Percentiles rank a stretch among this genome's conserved stretches.
phyloP scores from a whole-genome alignment of 2,888 invertebrate genomes.

The Torymus texanus region DNA sequence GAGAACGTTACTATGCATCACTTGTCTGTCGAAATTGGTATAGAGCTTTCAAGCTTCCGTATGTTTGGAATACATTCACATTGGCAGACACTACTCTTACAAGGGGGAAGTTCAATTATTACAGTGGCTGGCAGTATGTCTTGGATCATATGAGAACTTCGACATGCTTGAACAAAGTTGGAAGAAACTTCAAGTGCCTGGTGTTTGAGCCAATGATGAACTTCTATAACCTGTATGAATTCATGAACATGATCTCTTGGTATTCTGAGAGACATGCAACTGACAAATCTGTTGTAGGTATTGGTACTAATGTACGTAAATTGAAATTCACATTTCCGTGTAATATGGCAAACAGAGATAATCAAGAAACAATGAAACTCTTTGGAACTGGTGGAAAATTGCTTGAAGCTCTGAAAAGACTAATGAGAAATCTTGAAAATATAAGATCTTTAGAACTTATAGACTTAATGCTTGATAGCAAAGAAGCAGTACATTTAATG shows the following conservation, averaged over 20 bases:
- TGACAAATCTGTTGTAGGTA: conserved; percentile 72
- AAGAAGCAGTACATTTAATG: conserved; percentile 83
- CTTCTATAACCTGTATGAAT: conserved; percentile 89
- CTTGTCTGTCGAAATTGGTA: conserved; percentile 83
- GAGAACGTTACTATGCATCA: conserved; percentile 85
- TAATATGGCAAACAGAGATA: conserved; percentile 81
- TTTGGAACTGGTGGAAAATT: conserved; percentile 88
- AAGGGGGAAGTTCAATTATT: conserved; percentile 85
- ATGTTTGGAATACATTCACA: conserved; percentile 85
- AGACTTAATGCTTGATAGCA: conserved; percentile 84
- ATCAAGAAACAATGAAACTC: conserved; percentile 80
- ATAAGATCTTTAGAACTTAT: conserved; percentile 82
- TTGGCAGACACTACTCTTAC: conserved; percentile 85
- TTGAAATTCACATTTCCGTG: conserved; percentile 86
- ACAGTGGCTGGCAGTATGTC: conserved; percentile 87
- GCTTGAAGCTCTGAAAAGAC: conserved; percentile 80
- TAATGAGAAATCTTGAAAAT: conserved; percentile 81
- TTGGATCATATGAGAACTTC: conserved; percentile 86
- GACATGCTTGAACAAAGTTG: conserved; percentile 82
- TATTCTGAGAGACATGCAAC: conserved; percentile 78
- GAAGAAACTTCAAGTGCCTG: conserved; percentile 80
- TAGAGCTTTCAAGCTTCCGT: conserved; percentile 83
- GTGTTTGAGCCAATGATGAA: conserved; percentile 85
- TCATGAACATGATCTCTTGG: conserved; percentile 88
- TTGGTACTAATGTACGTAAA: conserved; percentile 79